Conservation (phyloP, 2,888 invertebrate genomes). For the Leucania comma region DNA sequence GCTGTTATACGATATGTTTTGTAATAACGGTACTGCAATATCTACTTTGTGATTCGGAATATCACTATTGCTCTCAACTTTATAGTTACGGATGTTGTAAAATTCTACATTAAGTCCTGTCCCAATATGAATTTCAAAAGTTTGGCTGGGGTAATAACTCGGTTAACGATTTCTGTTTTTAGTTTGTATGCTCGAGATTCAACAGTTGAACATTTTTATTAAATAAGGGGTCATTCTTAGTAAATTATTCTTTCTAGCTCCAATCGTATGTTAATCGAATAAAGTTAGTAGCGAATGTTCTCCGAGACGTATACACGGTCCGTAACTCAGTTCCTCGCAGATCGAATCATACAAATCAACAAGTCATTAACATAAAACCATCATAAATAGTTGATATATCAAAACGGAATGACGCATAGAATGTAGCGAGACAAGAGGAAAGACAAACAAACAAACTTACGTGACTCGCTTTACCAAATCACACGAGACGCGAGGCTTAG, state of each 20-base stretch:
- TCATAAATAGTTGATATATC: conserved; percentile 83
- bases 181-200: conserved; percentile 7
- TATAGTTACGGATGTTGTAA: conserved; percentile 56
- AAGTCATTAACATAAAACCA: conserved; percentile 80
- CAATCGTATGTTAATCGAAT: conserved; percentile 21
- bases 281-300: conserved; percentile 47
- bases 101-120: conserved; percentile 42
- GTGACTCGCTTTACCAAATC: conserved; percentile 90
- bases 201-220: conserved; percentile 37
- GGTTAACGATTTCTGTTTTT: conserved; percentile 7
- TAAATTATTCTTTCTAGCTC: conserved; percentile 1
- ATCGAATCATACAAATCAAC: conserved; percentile 76
- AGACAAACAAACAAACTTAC: conserved; percentile 84
- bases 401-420: conserved; percentile 76
- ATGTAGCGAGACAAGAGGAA: conserved; percentile 78
- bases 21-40: conserved; percentile 80
- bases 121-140: conserved; percentile 9
- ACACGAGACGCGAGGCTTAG: conserved; percentile 86
- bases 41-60: conserved; percentile 73
- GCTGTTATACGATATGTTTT: conserved; percentile 79
- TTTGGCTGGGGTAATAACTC: conserved; percentile 15
- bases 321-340: conserved; percentile 80
- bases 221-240: conserved; percentile 4
- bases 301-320: conserved; percentile 31
- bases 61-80: conserved; percentile 68